Evolutionary conservation across 1,140 invertebrate species (phyloP).

Genomic region (Stegodyphus mimosarum): DNA sequence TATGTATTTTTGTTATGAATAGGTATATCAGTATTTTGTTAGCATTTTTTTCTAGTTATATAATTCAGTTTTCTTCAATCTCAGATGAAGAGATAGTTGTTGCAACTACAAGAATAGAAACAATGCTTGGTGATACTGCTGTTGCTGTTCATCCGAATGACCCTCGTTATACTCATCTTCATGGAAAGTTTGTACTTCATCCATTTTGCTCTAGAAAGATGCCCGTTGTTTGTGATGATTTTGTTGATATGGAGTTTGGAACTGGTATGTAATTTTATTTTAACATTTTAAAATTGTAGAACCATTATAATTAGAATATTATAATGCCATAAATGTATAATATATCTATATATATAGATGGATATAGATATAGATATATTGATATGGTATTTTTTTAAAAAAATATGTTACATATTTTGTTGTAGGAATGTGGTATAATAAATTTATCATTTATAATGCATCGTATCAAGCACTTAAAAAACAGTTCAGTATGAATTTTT

Average conservation of each 20-base stretch:
- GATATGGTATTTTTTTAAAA: no score
- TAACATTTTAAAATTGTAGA: neutral
- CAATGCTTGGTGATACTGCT: conserved; percentile 98
- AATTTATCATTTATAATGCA: no score
- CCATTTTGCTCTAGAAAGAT: conserved; percentile 84
- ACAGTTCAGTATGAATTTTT: no score
- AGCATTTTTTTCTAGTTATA: neutral
- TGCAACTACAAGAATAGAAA: conserved; percentile 97
- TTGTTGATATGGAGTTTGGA: conserved; percentile 95
- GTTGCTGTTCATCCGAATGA: conserved; percentile 96
- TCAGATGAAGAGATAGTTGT: conserved; percentile 87
- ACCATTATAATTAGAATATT: no score
- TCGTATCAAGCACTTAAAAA: no score
- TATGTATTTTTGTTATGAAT: no score
- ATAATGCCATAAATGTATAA: no score
- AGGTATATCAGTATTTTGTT: neutral
- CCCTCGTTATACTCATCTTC: conserved; percentile 80
- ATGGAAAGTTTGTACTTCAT: conserved; percentile 88
- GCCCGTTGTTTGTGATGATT: conserved; percentile 90
- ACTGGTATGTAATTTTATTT: conserved; percentile 70
- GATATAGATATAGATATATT: no score
- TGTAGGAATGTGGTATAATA: no score
- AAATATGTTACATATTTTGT: no score
- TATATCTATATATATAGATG: no score
- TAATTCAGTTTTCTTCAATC: neutral